These are phyloP conservation scores for Dreissena rostriformis DNA, from an alignment of 1,140 invertebrate genomes.

Conservation along the genomic window DNA sequence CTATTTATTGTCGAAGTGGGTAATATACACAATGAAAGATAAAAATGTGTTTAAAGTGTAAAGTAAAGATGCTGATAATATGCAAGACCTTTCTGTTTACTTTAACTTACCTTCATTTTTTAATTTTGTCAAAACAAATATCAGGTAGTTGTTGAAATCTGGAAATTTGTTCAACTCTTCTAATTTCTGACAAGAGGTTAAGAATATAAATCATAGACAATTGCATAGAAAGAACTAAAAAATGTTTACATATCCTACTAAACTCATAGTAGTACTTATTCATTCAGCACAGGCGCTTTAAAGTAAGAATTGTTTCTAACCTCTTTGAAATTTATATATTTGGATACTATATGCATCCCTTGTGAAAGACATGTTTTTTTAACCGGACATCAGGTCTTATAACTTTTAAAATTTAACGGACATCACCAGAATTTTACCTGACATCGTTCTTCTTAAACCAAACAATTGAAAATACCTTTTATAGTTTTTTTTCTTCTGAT, in stretches of 20 bases:
- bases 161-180: slow-evolving; percentile 99
- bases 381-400: no score
- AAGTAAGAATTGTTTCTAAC: background rate
- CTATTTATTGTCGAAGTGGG: background rate
- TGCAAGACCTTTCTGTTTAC: background rate
- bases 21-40: background rate
- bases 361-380: no score
- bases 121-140: slow-evolving; percentile 98
- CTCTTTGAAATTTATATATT: background rate
- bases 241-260: background rate
- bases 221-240: slow-evolving; percentile 12
- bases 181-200: slow-evolving; percentile 89
- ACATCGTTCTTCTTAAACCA: no score
- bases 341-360: background rate
- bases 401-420: no score
- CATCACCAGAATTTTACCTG: no score
- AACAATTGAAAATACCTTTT: no score
- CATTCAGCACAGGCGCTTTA: background rate
- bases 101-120: slow-evolving; percentile 89
- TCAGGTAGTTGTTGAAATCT: slow-evolving; percentile 99
- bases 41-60: background rate
- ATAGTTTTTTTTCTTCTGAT: no score
- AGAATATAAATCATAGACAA: slow-evolving; percentile 33
- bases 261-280: background rate
- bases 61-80: background rate